Evolutionary conservation across 23 tunicate genomes (phyloP).

Genomic region (Halocynthia aurantium): DNA sequence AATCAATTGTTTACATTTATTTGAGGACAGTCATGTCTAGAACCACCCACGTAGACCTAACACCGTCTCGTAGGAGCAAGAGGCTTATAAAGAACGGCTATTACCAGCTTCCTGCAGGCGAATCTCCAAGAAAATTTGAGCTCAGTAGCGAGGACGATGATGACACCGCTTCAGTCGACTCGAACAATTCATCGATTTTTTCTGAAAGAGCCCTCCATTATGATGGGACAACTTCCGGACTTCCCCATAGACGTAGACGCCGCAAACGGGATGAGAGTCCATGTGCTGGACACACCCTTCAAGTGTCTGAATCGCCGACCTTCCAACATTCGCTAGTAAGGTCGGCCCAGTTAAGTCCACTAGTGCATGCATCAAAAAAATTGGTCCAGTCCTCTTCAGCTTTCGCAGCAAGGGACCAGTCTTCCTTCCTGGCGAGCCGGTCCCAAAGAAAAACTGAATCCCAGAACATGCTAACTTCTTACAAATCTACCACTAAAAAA

Average conservation of each 20-base stretch:
- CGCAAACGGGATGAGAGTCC: not conserved
- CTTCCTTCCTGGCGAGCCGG: too few species aligned
- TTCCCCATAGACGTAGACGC: not conserved
- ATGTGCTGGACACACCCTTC: not conserved
- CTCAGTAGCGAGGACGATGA: conserved; percentile 38
- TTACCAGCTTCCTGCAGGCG: conserved; percentile 28
- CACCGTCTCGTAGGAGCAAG: conserved; percentile 56
- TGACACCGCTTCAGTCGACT: conserved; percentile 48
- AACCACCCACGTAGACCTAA: conserved; percentile 14
- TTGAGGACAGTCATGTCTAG: not conserved
- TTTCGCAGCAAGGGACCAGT: too few species aligned
- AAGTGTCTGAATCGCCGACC: too few species aligned
- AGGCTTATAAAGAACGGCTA: conserved; percentile 70
- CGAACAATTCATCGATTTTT: conserved; percentile 25
- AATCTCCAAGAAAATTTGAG: not conserved
- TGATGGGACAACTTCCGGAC: not conserved
- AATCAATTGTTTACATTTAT: too few species aligned
- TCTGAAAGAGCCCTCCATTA: conserved; percentile 11
- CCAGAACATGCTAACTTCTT: too few species aligned
- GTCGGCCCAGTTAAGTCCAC: too few species aligned
- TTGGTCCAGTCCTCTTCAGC: too few species aligned
- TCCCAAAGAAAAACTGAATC: too few species aligned
- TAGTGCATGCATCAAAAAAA: too few species aligned
- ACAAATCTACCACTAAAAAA: too few species aligned
- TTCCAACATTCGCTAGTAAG: too few species aligned